Base-by-base conservation (phyloP, 2,888 invertebrate species). In the Agonopterix subpropinquella region DNA sequence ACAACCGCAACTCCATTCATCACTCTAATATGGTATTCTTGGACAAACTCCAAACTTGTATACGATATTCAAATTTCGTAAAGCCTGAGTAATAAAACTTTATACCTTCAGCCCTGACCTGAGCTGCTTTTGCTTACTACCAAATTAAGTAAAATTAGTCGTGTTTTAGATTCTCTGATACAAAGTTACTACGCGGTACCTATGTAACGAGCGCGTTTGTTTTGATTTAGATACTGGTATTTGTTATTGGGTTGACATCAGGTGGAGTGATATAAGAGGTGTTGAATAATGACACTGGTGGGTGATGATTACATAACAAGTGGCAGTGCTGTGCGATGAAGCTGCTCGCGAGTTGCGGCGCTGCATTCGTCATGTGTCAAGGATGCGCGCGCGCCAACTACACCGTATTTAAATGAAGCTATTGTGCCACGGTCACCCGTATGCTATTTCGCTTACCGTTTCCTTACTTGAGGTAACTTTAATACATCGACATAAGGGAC, bases 241-340 rank as follows among this genome's bases (percentile, higher is more conserved):
- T 43, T 47, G 47, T 41, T 47, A 51, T 58, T 53, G 57, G 55
- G 28, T 28, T 28, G 28, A 28, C 28, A 28, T 28, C 59, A 66
- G 63, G 65, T 64, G 59, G 55, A 59, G 66, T 71, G 64, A 69
- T 65, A 70, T 66, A 73, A 72, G 67, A 62, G 63, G 56, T 67
- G 68, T 67, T 68, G 66, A 67, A 71, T 74, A 73, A 72, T 68
- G 64, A 62, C 57, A 64, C 63, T 60, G 61, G 68, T 70, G 71
- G 71, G 68, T 70, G 70, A 72, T 67, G 72, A 71, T 83, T 83
- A 79, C 77, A 77, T 82, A 83, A 82, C 68, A 57, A 71, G 55
- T 28, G 28, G 28, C 28, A 28, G 28, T 7, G 57, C 56, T 51
- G 41, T 7, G 47, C 61, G 54, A 58, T 50, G 62, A 56, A 61